phyloP scores from a whole-genome alignment of 1,140 invertebrate genomes.

The Heliconius melpomene region DNA sequence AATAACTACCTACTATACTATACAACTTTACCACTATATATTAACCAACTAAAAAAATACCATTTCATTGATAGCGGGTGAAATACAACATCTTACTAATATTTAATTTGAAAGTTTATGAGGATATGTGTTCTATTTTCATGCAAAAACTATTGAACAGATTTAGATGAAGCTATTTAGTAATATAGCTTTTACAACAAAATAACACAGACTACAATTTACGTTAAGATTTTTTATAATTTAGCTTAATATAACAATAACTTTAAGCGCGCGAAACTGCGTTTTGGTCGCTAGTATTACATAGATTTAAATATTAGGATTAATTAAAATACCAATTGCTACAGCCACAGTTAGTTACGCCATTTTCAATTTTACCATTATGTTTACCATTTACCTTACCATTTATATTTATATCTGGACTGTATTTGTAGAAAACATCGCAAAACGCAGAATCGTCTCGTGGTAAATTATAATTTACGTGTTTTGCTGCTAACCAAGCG shows the following conservation, averaged over 20 bases:
- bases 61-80: not conserved
- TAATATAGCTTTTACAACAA: too few relatives aligned
- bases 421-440: constrained; percentile 66
- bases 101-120: not conserved
- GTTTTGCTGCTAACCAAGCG: constrained; percentile 68
- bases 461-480: constrained; percentile 59
- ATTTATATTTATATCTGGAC: constrained; percentile 44
- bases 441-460: constrained; percentile 66
- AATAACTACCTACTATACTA: not conserved
- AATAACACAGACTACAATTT: too few relatives aligned
- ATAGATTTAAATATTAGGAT: not conserved
- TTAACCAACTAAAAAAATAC: not conserved
- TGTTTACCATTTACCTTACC: constrained; percentile 43
- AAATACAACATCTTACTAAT: not conserved
- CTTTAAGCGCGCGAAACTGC: too few relatives aligned
- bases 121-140: too few relatives aligned
- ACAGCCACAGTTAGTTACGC: constrained; percentile 50
- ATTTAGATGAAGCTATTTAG: too few relatives aligned
- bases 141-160: too few relatives aligned
- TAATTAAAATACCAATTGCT: constrained; percentile 39
- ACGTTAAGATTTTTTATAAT: too few relatives aligned
- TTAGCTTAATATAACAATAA: too few relatives aligned
- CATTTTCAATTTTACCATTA: constrained; percentile 44
- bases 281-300: not conserved
- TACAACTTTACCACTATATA: not conserved